phyloP scores from a whole-genome alignment of 2,113 vertebrate genomes.

The Halichoerus grypus region DNA sequence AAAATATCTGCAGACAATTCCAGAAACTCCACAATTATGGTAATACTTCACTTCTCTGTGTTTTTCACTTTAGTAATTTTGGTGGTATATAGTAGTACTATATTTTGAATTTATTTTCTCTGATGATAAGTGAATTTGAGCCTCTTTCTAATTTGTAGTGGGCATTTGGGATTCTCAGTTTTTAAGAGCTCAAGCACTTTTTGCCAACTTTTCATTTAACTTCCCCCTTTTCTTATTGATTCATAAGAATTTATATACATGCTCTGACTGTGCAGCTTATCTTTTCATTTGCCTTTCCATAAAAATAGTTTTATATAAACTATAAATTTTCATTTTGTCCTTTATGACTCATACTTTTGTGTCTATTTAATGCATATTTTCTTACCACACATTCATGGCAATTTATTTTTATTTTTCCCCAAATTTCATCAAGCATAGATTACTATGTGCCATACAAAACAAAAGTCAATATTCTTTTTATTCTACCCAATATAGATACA shows the following conservation, averaged over 20 bases:
- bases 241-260: background rate
- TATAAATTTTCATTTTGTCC: background rate
- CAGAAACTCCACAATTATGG: background rate
- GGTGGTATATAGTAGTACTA: background rate
- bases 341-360: background rate
- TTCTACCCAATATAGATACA: background rate
- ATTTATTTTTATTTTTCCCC: background rate
- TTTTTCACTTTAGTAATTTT: background rate
- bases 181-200: background rate
- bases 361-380: background rate
- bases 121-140: background rate
- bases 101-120: background rate
- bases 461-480: background rate
- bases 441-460: background rate
- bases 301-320: background rate
- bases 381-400: background rate
- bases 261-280: background rate
- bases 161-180: background rate
- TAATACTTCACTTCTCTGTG: background rate
- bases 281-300: background rate
- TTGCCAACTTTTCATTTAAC: background rate
- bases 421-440: background rate
- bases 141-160: background rate
- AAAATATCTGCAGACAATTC: background rate
- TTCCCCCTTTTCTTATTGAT: background rate